Evolutionary conservation across 2,797 vertebrate species (phyloP), one percentile per base, ranked within the genome.

Genomic region (Balearica regulorum): DNA sequence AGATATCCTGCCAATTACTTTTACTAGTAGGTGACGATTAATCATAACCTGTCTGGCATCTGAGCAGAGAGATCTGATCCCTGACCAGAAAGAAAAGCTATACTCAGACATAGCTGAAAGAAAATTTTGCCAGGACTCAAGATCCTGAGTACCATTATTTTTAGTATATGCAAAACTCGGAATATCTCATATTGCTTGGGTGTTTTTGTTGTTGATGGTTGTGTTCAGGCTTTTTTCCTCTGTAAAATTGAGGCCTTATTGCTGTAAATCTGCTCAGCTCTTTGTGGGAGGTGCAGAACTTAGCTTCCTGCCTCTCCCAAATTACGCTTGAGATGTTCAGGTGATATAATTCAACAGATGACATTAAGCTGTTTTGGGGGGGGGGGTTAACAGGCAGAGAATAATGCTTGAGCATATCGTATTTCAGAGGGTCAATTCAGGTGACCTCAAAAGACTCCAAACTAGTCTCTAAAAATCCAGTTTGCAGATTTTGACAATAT

Each of bases 11-110:
- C 96, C 94, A 97, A 73, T 97, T 96, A 95, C 85, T 97, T 97
- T 96, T 94, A 92, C 96, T 90, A 91, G 85, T 94, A 97, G 95
- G 94, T 95, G 90, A 95, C 6, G 84, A 97, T 97, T 97, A 96
- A 97, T 96, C 87, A 88, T 93, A 97, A 97, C 90, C 91, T 92
- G 51, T 31, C 79, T 91, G 93, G 91, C 87, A 93, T 95, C 83
- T 93, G 58, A 96, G 93, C 89, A 85, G 89, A 94, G 89, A 91
- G 90, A 97, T 94, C 79, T 18, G 62, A 94, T 97, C 96, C 90
- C 95, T 93, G 77, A 78, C 68, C 94, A 96, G 89, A 87, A 84
- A 92, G 88, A 96, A 97, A 89, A 53, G 62, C 57, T 93, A 46
- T 78, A 87, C 51, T 76, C 79, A 78, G 81, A 54, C 6, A 33